Evolutionary conservation across 2,113 vertebrate genomes (phyloP), one percentile per base, ranked within the genome.

Genomic region (Barnardius zonarius): DNA sequence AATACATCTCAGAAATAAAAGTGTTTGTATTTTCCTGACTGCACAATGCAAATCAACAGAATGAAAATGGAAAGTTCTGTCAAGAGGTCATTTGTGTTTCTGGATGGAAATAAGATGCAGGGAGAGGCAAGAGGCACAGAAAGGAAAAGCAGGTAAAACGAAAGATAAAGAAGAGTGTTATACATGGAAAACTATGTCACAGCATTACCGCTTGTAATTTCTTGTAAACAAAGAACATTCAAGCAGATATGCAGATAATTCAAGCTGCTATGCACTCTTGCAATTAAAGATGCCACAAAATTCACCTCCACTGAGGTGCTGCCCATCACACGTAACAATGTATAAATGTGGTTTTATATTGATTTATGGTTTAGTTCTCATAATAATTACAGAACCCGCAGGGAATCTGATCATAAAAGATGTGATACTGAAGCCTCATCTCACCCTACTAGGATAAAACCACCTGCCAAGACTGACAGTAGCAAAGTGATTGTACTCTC

Each of bases 41-140:
- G 87, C 67, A 69, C 79, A 93, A 94, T 77, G 80, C 69, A 94
- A 85, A 96, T 93, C 69, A 68, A 90, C 31, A 68, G 89, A 94
- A 92, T 19, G 69, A 43, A 96, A 91, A 28, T 4, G 13, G 52
- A 79, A 63, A 52, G 27, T 91, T 95, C 82, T 83, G 76, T 77
- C 28, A 46, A 89, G 43, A 86, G 84, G 80, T 66, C 86, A 69
- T 57, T 84, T 82, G 48, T 72, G 62, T 90, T 89, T 96, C 70
- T 86, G 23, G 11, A 62, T 75, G 52, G 79, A 95, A 92, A 87
- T 49, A n/a, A 95, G 90, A 97, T 67, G 57, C 4, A 10, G 51
- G 33, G 51, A 83, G 73, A 96, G 28, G 22, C 57, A 73, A 63
- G 37, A 73, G n/a, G 94, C 23, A 61, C 14, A 51, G 66, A 92